Evolutionary conservation across 2,113 vertebrate genomes (phyloP).

Genomic region (Hippoglossus stenolepis): DNA sequence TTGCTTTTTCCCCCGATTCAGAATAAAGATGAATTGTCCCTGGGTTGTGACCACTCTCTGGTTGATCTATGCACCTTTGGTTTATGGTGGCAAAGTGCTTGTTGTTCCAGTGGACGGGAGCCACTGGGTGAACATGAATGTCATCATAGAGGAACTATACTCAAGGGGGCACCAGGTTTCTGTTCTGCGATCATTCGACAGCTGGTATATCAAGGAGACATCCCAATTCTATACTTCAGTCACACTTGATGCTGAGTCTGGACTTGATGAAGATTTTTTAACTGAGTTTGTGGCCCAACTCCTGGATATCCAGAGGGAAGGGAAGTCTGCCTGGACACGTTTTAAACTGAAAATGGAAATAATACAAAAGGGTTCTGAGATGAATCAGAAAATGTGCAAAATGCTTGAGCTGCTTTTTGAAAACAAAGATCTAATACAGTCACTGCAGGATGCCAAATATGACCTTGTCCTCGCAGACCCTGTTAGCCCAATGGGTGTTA

Average conservation of each 20-base stretch:
- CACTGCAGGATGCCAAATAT: constrained; percentile 51
- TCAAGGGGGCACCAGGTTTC: constrained; percentile 60
- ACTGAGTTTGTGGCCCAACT: constrained; percentile 32
- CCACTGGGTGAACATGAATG: constrained; percentile 83
- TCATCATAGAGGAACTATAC: constrained; percentile 72
- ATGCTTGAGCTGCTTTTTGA: constrained; percentile 61
- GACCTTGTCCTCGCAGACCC: constrained; percentile 81
- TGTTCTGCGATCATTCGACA: constrained; percentile 70
- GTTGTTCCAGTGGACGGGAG: constrained; percentile 75
- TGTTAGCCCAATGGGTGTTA: constrained; percentile 59
- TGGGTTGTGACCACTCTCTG: constrained; percentile 34
- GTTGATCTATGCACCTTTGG: constrained; percentile 18
- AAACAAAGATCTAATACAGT: constrained; percentile 54
- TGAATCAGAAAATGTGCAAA: constrained; percentile 23
- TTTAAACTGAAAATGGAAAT: constrained; percentile 58
- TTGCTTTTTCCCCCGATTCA: constrained; percentile 11
- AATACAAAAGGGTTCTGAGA: not conserved
- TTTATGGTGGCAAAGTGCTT: constrained; percentile 66
- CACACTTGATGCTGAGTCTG: constrained; percentile 28
- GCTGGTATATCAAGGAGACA: constrained; percentile 79
- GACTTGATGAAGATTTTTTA: constrained; percentile 54
- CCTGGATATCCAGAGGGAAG: constrained; percentile 51
- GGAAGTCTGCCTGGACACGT: constrained; percentile 41
- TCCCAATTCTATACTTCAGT: constrained; percentile 62
- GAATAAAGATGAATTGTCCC: constrained; percentile 39